Evolutionary conservation across 2,888 invertebrate species (phyloP), one percentile per base, ranked within the genome.

Genomic region (Sicus ferrugineus): DNA sequence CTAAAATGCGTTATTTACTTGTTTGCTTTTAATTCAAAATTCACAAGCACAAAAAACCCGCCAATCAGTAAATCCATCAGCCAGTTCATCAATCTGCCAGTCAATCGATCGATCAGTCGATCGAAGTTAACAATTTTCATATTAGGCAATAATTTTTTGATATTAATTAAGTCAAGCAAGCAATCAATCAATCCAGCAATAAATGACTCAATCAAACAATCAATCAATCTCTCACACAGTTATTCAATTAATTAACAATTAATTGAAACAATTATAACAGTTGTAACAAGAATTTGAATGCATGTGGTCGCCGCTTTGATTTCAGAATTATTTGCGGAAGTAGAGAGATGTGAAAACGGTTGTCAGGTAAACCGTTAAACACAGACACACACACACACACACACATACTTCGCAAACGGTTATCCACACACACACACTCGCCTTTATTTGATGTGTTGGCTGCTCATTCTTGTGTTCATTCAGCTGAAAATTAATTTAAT

Each of bases 401-500:
- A 42, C 42, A 42, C 42, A 42, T n/a, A n/a, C n/a, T n/a, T n/a
- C n/a, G n/a, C n/a, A n/a, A n/a, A n/a, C n/a, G n/a, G n/a, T n/a
- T n/a, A 21, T n/a, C 19, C 14, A 56, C 3, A 56, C 28, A 16
- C 30, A 56, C 30, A n/a, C 30, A 30, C 30, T n/a, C 54, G 16
- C 14, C 21, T 1, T 16, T 4, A 54, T 21, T 16, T n/a, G n/a
- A 56, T 56, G 30, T 28, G 26, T 56, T 14, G 19, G 34, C 59
- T 59, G 23, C 21, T 28, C 48, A 62, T 62, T 48, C n/a, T 28
- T 46, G 61, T 26, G 42, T 48, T 16, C 21, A n/a, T 50, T 62
- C 62, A 26, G 46, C 34, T 34, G 19, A 23, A 46, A 62, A 46
- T 46, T 26, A 62, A 48, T 62, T 62, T 62, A 48, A 62, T 48